Evolutionary conservation across 2,888 invertebrate genomes (phyloP), one percentile per base, ranked within the genome.

Genomic region (Acholoe squamosa): DNA sequence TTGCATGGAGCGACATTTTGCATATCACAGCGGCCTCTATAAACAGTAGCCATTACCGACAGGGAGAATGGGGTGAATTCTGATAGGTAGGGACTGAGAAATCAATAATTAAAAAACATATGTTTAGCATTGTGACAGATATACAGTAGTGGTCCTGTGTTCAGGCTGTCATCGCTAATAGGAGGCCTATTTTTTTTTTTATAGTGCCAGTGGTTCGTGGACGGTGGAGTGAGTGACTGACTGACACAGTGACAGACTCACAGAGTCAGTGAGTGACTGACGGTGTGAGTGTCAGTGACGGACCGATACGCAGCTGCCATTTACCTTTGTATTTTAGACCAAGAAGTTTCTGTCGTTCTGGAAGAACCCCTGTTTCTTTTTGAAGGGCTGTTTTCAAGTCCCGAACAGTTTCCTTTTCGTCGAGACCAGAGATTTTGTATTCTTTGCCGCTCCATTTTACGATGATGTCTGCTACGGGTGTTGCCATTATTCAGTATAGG

Each of bases 391-490:
- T 97, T 96, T 99, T 99, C 92, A 99, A 96, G 96, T 97, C 97
- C 28, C 96, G 95, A 0, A 99, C 98, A 0, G 98, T 98, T 94
- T 98, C 98, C 89, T 97, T 97, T 91, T 97, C 97, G 22, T 97
- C 97, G 92, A 99, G 96, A n/a, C 95, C 97, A 97, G 84, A 96
- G 92, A 99, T 97, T 93, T 97, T 97, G 95, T 97, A 98, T 95
- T 99, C 99, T 94, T 98, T 98, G 89, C 98, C 98, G 96, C 98
- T 98, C 98, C 99, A 99, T 97, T 99, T 99, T 12, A 99, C 97
- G 93, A 97, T 97, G 92, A 98, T 89, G n/a, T 90, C 90, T 84
- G 84, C 84, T 84, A 86, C 84, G 76, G 84, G 33, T 25, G 90
- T 43, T 56, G 90, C 90, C 90, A 90, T 90, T 76, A 56, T 56